These are phyloP conservation scores for Panurus biarmicus DNA, from an alignment of 2,113 vertebrate genomes.

Conservation along the genomic window DNA sequence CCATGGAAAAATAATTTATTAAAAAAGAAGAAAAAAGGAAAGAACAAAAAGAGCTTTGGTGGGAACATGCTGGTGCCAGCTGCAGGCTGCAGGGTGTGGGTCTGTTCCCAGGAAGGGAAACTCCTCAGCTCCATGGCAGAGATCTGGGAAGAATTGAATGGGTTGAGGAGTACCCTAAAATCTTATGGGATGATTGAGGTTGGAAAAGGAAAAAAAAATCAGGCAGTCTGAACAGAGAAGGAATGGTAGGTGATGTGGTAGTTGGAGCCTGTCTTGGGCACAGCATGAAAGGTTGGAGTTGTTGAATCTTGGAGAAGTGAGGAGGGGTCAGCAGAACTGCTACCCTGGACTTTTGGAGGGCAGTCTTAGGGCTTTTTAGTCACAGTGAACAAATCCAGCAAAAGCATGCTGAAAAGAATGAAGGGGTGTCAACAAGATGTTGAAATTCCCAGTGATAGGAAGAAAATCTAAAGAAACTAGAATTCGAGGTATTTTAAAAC, in stretches of 20 bases:
- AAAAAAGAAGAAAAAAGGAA: too few relatives aligned
- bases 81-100: neutral
- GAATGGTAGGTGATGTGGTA: neutral
- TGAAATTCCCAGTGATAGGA: neutral
- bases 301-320: too few relatives aligned
- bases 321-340: neutral
- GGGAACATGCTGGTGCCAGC: rapidly evolving
- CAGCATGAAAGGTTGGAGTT: neutral
- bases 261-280: neutral
- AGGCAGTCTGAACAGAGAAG: neutral
- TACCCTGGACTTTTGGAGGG: neutral
- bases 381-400: neutral
- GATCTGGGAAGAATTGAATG: neutral
- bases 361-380: neutral
- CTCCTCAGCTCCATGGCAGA: neutral
- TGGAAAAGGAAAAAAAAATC: neutral
- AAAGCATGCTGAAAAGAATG: neutral
- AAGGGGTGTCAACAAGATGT: neutral
- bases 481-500: neutral
- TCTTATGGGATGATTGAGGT: neutral
- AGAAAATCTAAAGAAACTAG: neutral
- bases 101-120: neutral
- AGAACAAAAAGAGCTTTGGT: neutral
- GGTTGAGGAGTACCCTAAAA: neutral
- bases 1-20: neutral